Base-by-base conservation (phyloP, 2,888 invertebrate species). In the Tetrapedia diversipes region DNA sequence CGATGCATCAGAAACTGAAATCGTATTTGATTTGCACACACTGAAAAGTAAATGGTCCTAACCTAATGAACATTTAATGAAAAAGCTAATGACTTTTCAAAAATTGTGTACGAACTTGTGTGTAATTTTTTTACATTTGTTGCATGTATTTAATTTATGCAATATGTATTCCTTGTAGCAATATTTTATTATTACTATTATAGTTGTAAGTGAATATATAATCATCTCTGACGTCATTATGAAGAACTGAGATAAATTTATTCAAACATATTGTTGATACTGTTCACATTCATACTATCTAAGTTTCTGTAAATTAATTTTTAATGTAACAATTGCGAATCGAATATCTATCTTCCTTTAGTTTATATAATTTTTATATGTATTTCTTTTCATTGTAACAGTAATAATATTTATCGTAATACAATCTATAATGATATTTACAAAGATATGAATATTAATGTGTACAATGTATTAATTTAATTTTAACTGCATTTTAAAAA, bases 311-410 rank as follows among this genome's bases (percentile, higher is more conserved):
- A 71, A 57, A 76, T 79, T 68, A 57, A 72, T 54, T 70, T 83
- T 68, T 59, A 69, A 72, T 71, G 27, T 77, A 69, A 63, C 34
- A 47, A 45, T 54, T 65, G 47, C 56, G 56, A 74, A 78, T 76
- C 54, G 53, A 57, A 57, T 63, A 73, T 53, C 54, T 53, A 63
- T 27, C 59, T 77, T 83, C 70, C 49, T 67, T 47, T 59, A 77
- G 80, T 83, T 84, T 77, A 39, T 81, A 81, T 83, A 27, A 77
- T 81, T 83, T 83, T 77, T 77, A 83, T 68, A 81, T 79, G 51
- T 73, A 69, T 51, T 56, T 57, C 45, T 66, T 34, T 72, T 39
- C 70, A 79, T 77, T 68, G 57, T 66, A 47, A 74, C 45, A 67
- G 32, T 64, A 54, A 54, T 71, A 75, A 64, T 60, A 61, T 64